Percentiles rank a stretch among this genome's conserved stretches.
These are phyloP conservation scores for Neuroscelio doddi DNA, from an alignment of 2,888 invertebrate species.

Conservation along the genomic window DNA sequence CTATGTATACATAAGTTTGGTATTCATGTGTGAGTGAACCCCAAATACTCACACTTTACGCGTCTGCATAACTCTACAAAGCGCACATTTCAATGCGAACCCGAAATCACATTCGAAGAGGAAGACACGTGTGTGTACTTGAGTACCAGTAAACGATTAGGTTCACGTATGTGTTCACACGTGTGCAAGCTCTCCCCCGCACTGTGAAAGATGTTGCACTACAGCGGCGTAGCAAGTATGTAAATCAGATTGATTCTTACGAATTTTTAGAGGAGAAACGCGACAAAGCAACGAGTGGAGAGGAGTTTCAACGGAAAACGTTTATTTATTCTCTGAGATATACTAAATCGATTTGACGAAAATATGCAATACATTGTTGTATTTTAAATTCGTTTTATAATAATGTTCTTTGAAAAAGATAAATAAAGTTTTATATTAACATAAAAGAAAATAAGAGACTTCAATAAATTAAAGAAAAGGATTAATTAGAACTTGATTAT, in stretches of 20 bases:
- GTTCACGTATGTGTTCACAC: constrained; percentile 34
- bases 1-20: constrained; percentile 17
- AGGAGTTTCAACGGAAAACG: constrained; percentile 2
- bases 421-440: too few species aligned
- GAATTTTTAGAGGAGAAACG: constrained; percentile 32
- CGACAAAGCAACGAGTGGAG: constrained; percentile 16
- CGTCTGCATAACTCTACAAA: constrained; percentile 19
- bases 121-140: constrained; percentile 5
- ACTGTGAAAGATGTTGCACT: constrained; percentile 42
- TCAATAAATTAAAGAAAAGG: too few species aligned
- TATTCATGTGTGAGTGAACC: constrained; percentile 28
- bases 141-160: too few species aligned
- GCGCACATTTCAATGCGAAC: constrained; percentile 19
- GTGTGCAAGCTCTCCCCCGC: constrained; percentile 53
- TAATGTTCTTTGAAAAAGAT: too few species aligned
- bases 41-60: constrained; percentile 21
- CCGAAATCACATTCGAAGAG: constrained; percentile 27
- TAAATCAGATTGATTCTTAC: constrained; percentile 58
- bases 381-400: too few species aligned
- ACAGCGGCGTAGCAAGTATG: constrained; percentile 67
- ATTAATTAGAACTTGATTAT: too few species aligned
- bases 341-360: not conserved
- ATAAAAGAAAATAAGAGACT: too few species aligned
- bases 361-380: not conserved
- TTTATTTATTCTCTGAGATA: not conserved